Evolutionary conservation across 2,113 vertebrate genomes (phyloP).

Genomic region (Tragelaphus buxtoni): DNA sequence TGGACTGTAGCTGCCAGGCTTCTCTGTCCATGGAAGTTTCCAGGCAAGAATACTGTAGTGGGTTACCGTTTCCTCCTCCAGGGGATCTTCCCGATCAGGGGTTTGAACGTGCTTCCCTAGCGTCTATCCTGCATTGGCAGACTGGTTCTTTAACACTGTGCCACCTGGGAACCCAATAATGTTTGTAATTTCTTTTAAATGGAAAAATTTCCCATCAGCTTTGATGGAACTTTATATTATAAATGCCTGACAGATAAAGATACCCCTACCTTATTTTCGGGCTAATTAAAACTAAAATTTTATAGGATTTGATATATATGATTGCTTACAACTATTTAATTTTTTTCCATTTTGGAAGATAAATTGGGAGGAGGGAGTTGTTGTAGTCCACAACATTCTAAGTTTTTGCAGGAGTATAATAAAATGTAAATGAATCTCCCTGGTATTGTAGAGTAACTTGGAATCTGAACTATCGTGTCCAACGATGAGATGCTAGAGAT

Average conservation of each 20-base stretch:
- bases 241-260: background rate
- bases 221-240: background rate
- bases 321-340: background rate
- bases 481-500: background rate
- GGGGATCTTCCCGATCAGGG: background rate
- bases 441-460: constrained; percentile 13
- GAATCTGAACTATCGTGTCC: constrained; percentile 31
- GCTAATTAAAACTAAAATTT: background rate
- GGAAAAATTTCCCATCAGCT: background rate
- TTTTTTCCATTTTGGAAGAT: background rate
- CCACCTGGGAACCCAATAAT: background rate
- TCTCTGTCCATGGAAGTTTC: background rate
- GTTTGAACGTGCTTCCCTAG: background rate
- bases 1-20: background rate
- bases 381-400: background rate
- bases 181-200: background rate
- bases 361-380: background rate
- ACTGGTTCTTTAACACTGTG: background rate
- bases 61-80: background rate
- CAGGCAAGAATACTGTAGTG: background rate
- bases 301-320: background rate
- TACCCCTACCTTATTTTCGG: background rate
- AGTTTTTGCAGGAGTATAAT: background rate
- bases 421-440: constrained; percentile 31
- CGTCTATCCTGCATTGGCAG: background rate